Base-by-base conservation (phyloP, 2,113 vertebrate genomes). In the Anarrhichthys ocellatus region DNA sequence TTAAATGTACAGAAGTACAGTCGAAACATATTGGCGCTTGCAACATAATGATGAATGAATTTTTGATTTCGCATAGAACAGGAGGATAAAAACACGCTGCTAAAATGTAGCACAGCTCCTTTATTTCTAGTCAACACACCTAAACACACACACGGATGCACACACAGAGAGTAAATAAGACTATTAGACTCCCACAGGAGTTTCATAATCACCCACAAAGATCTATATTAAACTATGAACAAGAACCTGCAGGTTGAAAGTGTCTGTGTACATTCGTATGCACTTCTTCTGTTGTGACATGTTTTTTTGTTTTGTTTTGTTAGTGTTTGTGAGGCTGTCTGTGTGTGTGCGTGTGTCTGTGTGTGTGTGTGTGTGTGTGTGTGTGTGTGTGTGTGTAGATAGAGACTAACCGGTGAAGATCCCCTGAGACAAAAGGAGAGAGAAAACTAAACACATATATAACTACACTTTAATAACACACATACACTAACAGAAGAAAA, bases 181-280 rank as follows among this genome's bases (percentile, higher is more conserved):
- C 34, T n/a, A 17, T 78, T 61, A 81, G 38, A 81, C 68, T 63
- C 73, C 56, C 36, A 9, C 10, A 38, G 66, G 81, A 80, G 78
- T 78, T 75, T 85, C 46, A 61, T 78, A 85, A 81, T 87, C 83
- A 69, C 50, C 62, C 77, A 64, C 64, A 58, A 29, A 65, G 46
- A 79, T 88, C 82, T 84, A 84, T 87, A 90, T 90, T 90, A 87
- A 86, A 81, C 52, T 54, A 38, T 6, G 32, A 88, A 71, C 84
- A 90, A 86, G 89, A 91, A 63, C 58, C 73, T 54, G 78, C 86
- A 84, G 63, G 87, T 84, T 59, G 48, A 54, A 73, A 29, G 63
- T 46, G 9, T 3, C 48, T 61, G 64, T 1, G n/a, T 58, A 42
- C 27, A 20, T 59, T 75, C 61, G 61, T 24, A 10, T 54, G 42